These are phyloP conservation scores for Acronicta psi DNA, from an alignment of 2,888 invertebrate genomes.

Conservation along the genomic window DNA sequence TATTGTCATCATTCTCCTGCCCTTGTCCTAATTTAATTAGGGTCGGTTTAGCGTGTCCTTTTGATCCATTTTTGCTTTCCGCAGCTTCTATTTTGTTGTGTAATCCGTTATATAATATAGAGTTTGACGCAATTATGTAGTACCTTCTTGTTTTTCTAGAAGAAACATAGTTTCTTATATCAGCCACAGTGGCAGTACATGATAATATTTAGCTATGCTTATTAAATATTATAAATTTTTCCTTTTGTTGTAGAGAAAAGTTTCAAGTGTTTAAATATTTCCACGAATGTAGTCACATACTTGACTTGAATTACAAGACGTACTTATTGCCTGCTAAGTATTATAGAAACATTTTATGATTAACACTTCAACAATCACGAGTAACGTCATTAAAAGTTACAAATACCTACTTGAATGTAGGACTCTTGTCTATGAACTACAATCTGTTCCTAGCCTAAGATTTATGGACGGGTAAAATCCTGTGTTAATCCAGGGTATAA, in stretches of 20 bases:
- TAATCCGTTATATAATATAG: no score
- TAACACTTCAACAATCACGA: background rate
- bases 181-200: background rate
- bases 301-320: conserved; percentile 3
- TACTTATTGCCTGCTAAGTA: background rate
- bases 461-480: no score
- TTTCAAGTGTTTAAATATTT: conserved; percentile 7
- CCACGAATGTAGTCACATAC: conserved; percentile 1
- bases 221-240: conserved; percentile 26
- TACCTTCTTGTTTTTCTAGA: background rate
- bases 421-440: no score
- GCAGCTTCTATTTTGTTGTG: no score
- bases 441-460: no score
- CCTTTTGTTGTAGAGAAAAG: conserved; percentile 3
- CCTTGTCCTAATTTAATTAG: no score
- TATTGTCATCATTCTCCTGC: no score
- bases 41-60: no score
- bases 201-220: conserved; percentile 23
- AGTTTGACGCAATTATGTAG: no score
- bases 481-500: no score
- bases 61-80: no score
- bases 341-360: conserved; percentile 1
- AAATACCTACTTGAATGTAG: background rate
- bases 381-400: background rate
- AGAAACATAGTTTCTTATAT: background rate